A percentile compares a stretch with the other conserved stretches of the same genome.
These are phyloP conservation scores for Strigamia maritima DNA, from an alignment of 2,888 invertebrate genomes.

Conservation along the genomic window DNA sequence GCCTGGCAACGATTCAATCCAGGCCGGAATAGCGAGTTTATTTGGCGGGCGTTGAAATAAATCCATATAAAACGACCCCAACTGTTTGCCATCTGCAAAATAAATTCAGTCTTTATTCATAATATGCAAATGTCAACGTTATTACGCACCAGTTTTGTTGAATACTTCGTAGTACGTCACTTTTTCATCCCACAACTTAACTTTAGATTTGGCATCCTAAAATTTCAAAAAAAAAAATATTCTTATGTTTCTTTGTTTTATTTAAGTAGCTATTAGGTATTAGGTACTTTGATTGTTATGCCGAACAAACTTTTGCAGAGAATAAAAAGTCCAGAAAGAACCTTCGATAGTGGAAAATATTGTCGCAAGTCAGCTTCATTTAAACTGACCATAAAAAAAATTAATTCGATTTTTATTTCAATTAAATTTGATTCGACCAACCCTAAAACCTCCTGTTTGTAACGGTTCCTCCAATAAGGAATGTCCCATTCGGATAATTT, in stretches of 20 bases:
- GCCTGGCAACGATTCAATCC: constrained; percentile 35
- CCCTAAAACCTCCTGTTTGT: constrained; percentile 64
- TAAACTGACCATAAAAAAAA: constrained; percentile 54
- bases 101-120: constrained; percentile 1
- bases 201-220: constrained; percentile 60
- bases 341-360: constrained; percentile 78
- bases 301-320: constrained; percentile 74
- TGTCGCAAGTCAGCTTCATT: constrained; percentile 69
- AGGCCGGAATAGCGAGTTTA: constrained; percentile 15
- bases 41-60: constrained; percentile 60
- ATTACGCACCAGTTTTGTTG: constrained; percentile 60
- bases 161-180: constrained; percentile 78
- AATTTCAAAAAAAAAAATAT: constrained; percentile 58
- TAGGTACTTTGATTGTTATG: constrained; percentile 51
- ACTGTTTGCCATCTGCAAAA: constrained; percentile 47
- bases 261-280: too few relatives aligned
- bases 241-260: not conserved
- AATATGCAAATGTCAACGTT: not conserved
- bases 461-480: constrained; percentile 79
- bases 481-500: constrained; percentile 76
- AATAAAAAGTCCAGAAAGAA: constrained; percentile 73
- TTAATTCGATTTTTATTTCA: constrained; percentile 27
- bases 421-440: constrained; percentile 45
- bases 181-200: constrained; percentile 79
- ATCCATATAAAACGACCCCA: constrained; percentile 83